These are phyloP conservation scores for Lepidothrix coronata DNA, from an alignment of 2,113 vertebrate genomes.

Conservation along the genomic window DNA sequence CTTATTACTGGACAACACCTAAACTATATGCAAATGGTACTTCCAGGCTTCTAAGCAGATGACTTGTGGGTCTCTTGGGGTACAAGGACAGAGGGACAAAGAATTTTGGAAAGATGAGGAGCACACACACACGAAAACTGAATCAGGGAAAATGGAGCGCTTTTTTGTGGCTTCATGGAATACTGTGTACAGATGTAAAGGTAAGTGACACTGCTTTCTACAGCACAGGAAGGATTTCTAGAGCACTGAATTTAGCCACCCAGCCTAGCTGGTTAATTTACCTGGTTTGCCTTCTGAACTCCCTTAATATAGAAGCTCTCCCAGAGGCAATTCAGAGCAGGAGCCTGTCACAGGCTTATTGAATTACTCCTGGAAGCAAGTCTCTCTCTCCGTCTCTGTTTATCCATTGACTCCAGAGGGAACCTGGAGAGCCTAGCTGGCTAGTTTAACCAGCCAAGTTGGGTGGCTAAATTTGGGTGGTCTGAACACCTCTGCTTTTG, in stretches of 20 bases:
- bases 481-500: background rate
- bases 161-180: background rate
- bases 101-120: background rate
- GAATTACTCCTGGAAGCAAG: background rate
- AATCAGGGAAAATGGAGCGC: background rate
- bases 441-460: background rate
- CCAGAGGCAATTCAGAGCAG: background rate
- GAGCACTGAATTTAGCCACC: background rate
- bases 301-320: background rate
- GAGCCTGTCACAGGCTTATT: background rate
- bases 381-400: background rate
- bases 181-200: background rate
- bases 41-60: background rate
- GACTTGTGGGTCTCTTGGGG: background rate
- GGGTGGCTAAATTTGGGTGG: slow-evolving; percentile 10
- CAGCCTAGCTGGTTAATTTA: background rate
- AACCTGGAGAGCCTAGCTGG: background rate
- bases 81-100: background rate
- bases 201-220: background rate
- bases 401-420: background rate
- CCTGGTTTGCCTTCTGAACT: background rate
- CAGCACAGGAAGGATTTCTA: background rate
- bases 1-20: background rate
- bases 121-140: background rate
- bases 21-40: fast-evolving